Evolutionary conservation across 2,888 invertebrate genomes (phyloP).

Genomic region (Bugulina stolonifera): DNA sequence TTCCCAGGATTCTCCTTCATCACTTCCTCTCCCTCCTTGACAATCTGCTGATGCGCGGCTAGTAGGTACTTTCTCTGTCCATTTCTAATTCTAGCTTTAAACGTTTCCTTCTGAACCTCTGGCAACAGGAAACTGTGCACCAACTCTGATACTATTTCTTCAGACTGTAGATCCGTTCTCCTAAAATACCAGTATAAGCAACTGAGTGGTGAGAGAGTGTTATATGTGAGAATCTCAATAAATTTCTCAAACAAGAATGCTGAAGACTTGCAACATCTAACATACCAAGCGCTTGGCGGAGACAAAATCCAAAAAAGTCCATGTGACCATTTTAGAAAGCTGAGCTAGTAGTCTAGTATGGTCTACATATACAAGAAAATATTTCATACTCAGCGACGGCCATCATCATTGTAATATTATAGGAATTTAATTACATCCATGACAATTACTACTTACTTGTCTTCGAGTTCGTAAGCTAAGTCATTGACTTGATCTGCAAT

Average conservation of each 20-base stretch:
- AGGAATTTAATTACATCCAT: too few relatives aligned
- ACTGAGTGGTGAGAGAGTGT: too few relatives aligned
- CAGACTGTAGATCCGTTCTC: constrained; percentile 48
- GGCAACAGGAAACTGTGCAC: constrained; percentile 56
- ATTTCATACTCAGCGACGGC: too few relatives aligned
- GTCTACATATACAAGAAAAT: too few relatives aligned
- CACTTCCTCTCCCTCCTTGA: constrained; percentile 39
- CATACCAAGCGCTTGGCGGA: too few relatives aligned
- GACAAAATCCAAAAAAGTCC: too few relatives aligned
- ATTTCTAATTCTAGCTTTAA: constrained; percentile 45
- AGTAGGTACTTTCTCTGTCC: constrained; percentile 43
- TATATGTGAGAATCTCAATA: too few relatives aligned
- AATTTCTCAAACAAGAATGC: too few relatives aligned
- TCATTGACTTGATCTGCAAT: constrained; percentile 60
- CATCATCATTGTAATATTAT: too few relatives aligned
- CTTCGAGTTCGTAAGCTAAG: constrained; percentile 55
- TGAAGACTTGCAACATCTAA: neutral
- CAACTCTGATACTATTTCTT: constrained; percentile 55
- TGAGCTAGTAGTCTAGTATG: too few relatives aligned
- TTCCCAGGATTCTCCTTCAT: constrained; percentile 36
- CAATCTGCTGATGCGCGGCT: constrained; percentile 50
- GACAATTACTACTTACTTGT: constrained; percentile 41
- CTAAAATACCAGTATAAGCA: constrained; percentile 33
- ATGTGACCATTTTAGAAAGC: too few relatives aligned
- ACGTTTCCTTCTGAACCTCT: constrained; percentile 48